These are phyloP conservation scores for Nylanderia fulva DNA, from an alignment of 1,140 invertebrate genomes.

Conservation along the genomic window DNA sequence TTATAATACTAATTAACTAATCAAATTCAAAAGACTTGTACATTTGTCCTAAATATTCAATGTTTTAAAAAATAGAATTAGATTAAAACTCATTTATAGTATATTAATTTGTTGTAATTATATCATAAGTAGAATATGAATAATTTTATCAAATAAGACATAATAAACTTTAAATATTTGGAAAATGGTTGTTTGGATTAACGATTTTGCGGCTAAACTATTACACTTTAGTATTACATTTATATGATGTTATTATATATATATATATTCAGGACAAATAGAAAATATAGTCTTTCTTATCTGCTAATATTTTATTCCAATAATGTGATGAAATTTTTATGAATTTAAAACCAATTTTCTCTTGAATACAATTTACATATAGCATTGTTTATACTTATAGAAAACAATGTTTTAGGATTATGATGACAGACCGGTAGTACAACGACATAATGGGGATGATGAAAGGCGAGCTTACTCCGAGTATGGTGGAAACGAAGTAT, in stretches of 20 bases:
- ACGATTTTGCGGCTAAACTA: neutral
- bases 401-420: constrained; percentile 77
- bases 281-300: neutral
- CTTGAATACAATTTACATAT: constrained; percentile 7
- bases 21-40: neutral
- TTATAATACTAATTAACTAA: neutral
- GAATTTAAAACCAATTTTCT: neutral
- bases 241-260: no score
- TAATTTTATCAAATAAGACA: neutral
- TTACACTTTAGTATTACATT: neutral
- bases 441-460: constrained; percentile 81
- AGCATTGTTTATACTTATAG: neutral
- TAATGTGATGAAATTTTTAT: constrained; percentile 10
- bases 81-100: neutral
- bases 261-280: constrained; percentile 5
- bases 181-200: neutral
- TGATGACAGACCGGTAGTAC: constrained; percentile 75
- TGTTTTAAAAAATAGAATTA: neutral
- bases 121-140: neutral
- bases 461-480: constrained; percentile 77
- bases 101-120: constrained; percentile 9
- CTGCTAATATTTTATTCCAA: neutral
- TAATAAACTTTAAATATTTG: neutral
- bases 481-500: constrained; percentile 75
- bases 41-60: neutral